Conservation (phyloP, 1,140 invertebrate species). For the Zophobas morio region DNA sequence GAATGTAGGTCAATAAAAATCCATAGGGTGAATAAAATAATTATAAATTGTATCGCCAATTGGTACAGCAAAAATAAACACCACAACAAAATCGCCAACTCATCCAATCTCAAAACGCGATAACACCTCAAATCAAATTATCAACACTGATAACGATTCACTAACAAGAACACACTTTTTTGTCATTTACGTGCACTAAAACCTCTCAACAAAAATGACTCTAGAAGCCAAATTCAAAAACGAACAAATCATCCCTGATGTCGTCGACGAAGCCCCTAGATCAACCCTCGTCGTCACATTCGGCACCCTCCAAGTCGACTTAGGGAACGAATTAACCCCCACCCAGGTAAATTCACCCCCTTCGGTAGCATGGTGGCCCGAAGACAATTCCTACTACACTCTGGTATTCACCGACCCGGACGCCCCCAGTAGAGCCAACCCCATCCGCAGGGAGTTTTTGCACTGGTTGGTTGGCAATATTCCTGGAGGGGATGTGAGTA, state of each 20-base stretch:
- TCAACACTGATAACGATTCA: no score
- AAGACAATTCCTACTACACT: conserved; percentile 77
- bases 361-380: conserved; percentile 74
- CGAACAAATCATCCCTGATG: conserved; percentile 5
- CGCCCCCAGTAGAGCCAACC: conserved; percentile 91
- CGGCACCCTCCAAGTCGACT: conserved; percentile 70
- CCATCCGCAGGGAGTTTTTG: conserved; percentile 87
- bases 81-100: no score
- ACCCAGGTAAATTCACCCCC: conserved; percentile 79
- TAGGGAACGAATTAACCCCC: conserved; percentile 79
- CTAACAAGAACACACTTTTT: no score
- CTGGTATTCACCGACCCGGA: conserved; percentile 89
- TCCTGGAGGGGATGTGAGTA: conserved; percentile 78
- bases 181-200: no score
- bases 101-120: no score
- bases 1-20: no score
- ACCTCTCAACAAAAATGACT: neutral
- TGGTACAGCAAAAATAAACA: no score
- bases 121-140: no score
- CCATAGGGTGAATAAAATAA: no score
- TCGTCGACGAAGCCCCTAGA: neutral
- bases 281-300: conserved; percentile 44
- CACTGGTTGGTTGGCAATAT: conserved; percentile 95
- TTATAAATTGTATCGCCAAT: no score
- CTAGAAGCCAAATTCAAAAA: neutral